Base-by-base conservation (phyloP, 2,888 invertebrate genomes). In the Drosophila peninsularis region DNA sequence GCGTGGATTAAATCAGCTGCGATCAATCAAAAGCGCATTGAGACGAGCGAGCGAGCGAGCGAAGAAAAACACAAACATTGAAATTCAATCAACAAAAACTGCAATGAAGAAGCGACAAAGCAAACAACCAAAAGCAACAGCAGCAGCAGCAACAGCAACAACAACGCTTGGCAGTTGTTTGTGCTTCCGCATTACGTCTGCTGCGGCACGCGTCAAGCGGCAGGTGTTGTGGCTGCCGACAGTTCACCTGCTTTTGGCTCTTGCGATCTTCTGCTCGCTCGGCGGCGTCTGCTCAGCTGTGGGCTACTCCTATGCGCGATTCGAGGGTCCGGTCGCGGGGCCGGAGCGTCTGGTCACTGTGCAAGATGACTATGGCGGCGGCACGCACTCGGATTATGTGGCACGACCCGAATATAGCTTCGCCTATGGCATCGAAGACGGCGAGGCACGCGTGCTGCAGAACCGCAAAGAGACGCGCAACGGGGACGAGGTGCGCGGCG, bases 401-500 rank as follows among this genome's bases (percentile, higher is more conserved):
- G 96, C 95, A 2, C 95, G 95, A 89, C 96, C 96, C 17, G 95
- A 96, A 90, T 96, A 96, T 89, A 94, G 94, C 42, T 96, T 95
- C 91, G 94, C 95, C 1, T 96, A 96, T 86, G 96, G 96, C 54
- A 95, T 96, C 37, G 95, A 96, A 82, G 96, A 96, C 91, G 95
- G 95, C 6, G 93, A 94, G 76, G 95, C 95, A 24, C 95, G 95
- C 58, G 96, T 96, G 91, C 94, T 94, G 61, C 96, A 96, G 92
- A 94, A 94, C 85, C 96, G 95, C 79, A 94, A 95, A 78, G 96
- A 96, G 90, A 93, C 94, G 9, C 94, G 96, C 61, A 94, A 95
- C 80, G 96, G 96, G 3, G 95, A 96, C 87, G 94, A 94, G 1
- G 96, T 96, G 14, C 93, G 93, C 36, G 96, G 96, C 21, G 95